phyloP scores from a whole-genome alignment of 2,797 vertebrate species.

The Garrulus glandarius region DNA sequence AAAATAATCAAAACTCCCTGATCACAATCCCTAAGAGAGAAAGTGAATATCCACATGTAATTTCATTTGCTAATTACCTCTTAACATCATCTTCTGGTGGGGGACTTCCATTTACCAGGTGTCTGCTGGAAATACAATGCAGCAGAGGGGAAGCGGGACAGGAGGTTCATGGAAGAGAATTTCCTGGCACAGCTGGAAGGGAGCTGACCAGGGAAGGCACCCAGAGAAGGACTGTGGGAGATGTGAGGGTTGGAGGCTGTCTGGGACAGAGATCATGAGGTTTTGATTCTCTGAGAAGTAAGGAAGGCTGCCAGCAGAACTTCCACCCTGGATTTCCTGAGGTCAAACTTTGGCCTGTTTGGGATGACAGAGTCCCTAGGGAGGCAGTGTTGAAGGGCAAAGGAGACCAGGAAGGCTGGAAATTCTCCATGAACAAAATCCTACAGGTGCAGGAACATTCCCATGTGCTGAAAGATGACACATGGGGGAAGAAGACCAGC shows the following conservation, averaged over 20 bases:
- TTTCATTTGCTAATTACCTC: neutral
- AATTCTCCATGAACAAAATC: neutral
- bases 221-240: neutral
- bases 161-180: neutral
- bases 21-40: neutral
- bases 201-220: neutral
- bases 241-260: neutral
- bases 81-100: neutral
- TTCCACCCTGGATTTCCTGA: neutral
- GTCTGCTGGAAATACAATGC: neutral
- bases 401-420: neutral
- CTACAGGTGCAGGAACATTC: neutral
- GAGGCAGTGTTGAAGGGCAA: neutral
- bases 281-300: neutral
- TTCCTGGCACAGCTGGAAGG: neutral
- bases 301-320: neutral
- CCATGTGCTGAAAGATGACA: neutral
- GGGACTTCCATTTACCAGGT: neutral
- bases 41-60: neutral
- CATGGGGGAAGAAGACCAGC: rapidly evolving
- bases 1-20: neutral
- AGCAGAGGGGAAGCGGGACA: neutral
- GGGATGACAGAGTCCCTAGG: neutral
- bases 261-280: neutral
- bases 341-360: neutral